phyloP scores from a whole-genome alignment of 2,888 invertebrate genomes.

The Catocala sponsa region DNA sequence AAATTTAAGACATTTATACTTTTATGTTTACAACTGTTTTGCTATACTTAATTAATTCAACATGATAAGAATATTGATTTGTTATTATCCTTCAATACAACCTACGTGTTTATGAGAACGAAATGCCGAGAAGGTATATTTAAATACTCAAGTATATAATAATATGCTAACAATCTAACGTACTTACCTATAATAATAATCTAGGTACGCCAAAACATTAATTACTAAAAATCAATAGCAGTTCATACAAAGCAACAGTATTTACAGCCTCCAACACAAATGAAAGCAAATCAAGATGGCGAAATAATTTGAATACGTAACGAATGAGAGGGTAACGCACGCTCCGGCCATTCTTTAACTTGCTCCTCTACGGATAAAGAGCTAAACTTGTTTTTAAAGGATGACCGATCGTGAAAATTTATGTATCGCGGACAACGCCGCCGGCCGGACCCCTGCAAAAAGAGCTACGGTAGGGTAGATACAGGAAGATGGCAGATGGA shows the following conservation, averaged over 20 bases:
- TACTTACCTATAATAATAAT: not conserved
- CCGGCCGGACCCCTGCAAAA: conserved; percentile 81
- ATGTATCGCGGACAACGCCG: conserved; percentile 86
- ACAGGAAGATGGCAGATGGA: conserved; percentile 87
- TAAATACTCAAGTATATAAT: no score
- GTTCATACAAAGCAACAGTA: conserved; percentile 64
- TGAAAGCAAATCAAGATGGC: conserved; percentile 81
- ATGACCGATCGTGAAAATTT: conserved; percentile 88
- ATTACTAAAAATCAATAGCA: conserved; percentile 74
- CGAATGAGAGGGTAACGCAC: conserved; percentile 84
- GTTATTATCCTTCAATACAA: no score
- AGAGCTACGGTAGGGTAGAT: conserved; percentile 80
- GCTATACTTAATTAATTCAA: no score
- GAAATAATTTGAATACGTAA: conserved; percentile 87
- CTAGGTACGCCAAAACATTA: conserved; percentile 46
- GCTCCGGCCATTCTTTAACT: conserved; percentile 84
- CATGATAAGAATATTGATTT: no score
- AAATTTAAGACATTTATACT: no score
- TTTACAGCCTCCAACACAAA: conserved; percentile 73
- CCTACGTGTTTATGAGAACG: no score
- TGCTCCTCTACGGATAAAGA: conserved; percentile 84
- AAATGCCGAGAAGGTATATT: no score
- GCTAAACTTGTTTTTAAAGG: conserved; percentile 88
- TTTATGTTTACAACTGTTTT: no score
- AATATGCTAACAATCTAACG: not conserved